Base-by-base conservation (phyloP, 2,888 invertebrate species). In the Acholoe squamosa region DNA sequence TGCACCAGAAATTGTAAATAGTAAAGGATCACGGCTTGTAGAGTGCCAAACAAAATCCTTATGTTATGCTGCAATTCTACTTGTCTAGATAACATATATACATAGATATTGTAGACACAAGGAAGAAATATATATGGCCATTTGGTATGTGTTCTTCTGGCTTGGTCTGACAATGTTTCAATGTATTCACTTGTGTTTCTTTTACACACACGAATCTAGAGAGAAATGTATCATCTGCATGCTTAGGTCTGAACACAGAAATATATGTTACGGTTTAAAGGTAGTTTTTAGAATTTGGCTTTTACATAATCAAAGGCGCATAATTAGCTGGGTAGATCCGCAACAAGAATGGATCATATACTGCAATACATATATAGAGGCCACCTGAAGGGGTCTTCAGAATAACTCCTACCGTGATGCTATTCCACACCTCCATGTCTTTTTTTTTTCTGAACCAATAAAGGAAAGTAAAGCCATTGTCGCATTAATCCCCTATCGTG, bases 161-260 rank as follows among this genome's bases (percentile, higher is more conserved):
- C 71, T 71, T 71, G 71, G 71, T 71, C 71, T 71, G 31, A 71
- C 31, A 25, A 61, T 61, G n/a, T 61, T 61, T 61, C 19, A 61
- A 61, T 61, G 61, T 61, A n/a, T 61, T 61, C 19, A 61, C 1
- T 61, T n/a, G 22, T 61, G 19, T 12, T 61, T 43, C 5, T 43
- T 43, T 61, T 61, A 61, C 61, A 61, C n/a, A 61, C 19, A 61
- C 14, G 22, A 14, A 19, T n/a, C 61, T 61, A n/a, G 3, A 43
- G 43, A 43, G 43, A 43, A 7, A 61, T 54, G 19, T 61, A 61
- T 61, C 19, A 19, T 61, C 19, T 61, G 61, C 61, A 61, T 61
- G 61, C 3, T n/a, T 61, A 1, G 22, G 19, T 61, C 19, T 61
- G 61, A 61, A 61, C n/a, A n/a, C 19, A 61, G 61, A 12, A 61